phyloP scores from a whole-genome alignment of 2,113 vertebrate genomes.

The Paraplagusia blochii region DNA sequence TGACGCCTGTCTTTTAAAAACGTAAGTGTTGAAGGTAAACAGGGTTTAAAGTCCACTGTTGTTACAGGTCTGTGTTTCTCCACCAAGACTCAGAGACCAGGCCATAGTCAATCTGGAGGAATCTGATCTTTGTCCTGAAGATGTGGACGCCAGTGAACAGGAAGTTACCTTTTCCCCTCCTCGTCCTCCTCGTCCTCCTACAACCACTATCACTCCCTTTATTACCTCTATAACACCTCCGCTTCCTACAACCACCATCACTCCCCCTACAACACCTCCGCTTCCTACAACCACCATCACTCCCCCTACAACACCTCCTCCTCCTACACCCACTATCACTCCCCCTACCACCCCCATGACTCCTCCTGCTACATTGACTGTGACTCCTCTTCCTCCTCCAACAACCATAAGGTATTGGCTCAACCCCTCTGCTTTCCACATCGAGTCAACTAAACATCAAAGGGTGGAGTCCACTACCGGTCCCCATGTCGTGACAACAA shows the following conservation, averaged over 20 bases:
- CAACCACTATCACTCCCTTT: background rate
- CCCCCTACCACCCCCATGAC: accelerated
- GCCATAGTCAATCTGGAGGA: slow-evolving; percentile 32
- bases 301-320: background rate
- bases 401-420: slow-evolving; percentile 2
- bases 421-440: no score
- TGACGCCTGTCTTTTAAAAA: no score
- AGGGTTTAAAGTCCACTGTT: background rate
- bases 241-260: background rate
- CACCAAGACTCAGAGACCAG: background rate
- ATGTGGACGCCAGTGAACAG: accelerated
- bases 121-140: slow-evolving; percentile 29
- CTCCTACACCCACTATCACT: accelerated
- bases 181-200: accelerated
- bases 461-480: background rate
- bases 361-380: no score
- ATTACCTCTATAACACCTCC: no score
- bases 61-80: slow-evolving; percentile 59
- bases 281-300: background rate
- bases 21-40: no score
- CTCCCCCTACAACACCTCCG: background rate
- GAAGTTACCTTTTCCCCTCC: accelerated
- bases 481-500: no score
- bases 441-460: background rate
- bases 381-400: background rate